Conservation (phyloP, 2,797 vertebrate species). For the Sebastes oblongus region DNA sequence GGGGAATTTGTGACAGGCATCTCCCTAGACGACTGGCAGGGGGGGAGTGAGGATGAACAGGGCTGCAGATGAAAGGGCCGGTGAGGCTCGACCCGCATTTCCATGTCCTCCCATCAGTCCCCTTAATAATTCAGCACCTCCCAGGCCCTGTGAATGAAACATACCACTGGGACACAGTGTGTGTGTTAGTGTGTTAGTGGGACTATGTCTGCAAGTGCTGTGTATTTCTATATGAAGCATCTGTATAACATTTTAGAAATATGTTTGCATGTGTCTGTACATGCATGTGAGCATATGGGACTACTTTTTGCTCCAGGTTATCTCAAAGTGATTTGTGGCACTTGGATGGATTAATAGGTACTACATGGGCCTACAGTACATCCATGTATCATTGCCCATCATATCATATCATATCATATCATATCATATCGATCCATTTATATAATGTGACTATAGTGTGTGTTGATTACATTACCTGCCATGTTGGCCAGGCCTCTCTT, state of each 20-base stretch:
- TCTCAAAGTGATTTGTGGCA: not conserved
- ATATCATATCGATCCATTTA: not conserved
- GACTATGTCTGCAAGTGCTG: not conserved
- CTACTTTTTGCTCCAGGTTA: slow-evolving; percentile 5
- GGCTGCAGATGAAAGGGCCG: slow-evolving; percentile 53
- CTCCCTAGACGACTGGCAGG: slow-evolving; percentile 32
- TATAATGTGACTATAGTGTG: not conserved
- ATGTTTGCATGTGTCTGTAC: slow-evolving; percentile 12
- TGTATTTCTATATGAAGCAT: not conserved
- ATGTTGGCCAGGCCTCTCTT: not conserved
- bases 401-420: not conserved
- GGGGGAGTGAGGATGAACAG: slow-evolving; percentile 61
- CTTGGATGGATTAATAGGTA: not conserved
- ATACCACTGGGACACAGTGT: not conserved
- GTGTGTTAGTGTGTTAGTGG: not conserved
- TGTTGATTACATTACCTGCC: not conserved
- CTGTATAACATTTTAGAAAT: slow-evolving; percentile 24
- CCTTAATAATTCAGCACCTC: slow-evolving; percentile 1
- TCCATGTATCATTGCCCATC: too few relatives aligned
- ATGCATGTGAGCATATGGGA: slow-evolving; percentile 7
- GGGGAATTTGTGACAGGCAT: slow-evolving; percentile 57
- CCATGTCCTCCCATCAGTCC: slow-evolving; percentile 33
- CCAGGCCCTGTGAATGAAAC: slow-evolving; percentile 4
- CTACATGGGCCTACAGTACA: not conserved
- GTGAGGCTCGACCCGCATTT: not conserved